phyloP scores from a whole-genome alignment of 2,797 vertebrate species.

The Chiloscyllium punctatum region DNA sequence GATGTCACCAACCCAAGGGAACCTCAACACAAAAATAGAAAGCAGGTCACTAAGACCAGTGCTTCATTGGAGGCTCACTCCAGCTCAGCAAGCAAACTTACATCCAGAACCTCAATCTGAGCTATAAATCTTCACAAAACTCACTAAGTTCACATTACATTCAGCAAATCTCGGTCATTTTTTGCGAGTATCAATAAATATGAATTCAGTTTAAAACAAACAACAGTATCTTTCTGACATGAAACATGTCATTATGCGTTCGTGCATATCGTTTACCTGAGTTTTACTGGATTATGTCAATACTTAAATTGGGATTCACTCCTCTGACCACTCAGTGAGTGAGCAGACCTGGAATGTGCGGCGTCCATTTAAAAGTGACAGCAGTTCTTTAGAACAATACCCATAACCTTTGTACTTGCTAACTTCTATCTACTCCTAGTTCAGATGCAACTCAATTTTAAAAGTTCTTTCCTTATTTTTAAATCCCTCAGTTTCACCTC shows the following conservation, averaged over 20 bases:
- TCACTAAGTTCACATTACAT: too few species aligned
- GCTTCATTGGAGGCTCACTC: too few species aligned
- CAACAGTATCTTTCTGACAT: neutral
- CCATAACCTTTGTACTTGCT: neutral
- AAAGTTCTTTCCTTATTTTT: neutral
- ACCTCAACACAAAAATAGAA: too few species aligned
- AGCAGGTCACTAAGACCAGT: too few species aligned
- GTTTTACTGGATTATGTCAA: neutral
- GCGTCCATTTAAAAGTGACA: neutral
- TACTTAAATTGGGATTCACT: neutral
- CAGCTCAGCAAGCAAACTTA: too few species aligned
- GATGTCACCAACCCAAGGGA: too few species aligned
- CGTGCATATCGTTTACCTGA: neutral
- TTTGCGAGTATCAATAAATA: neutral
- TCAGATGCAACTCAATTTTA: neutral
- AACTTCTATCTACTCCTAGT: neutral
- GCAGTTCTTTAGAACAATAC: neutral
- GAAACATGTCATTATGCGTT: neutral
- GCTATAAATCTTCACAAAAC: neutral
- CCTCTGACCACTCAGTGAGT: neutral
- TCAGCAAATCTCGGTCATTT: neutral
- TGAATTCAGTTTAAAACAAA: neutral
- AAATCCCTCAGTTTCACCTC: neutral
- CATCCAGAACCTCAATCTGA: too few species aligned
- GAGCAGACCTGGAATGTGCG: neutral